Evolutionary conservation across 2,888 invertebrate species (phyloP).

Genomic region (Drosophila demipolita): DNA sequence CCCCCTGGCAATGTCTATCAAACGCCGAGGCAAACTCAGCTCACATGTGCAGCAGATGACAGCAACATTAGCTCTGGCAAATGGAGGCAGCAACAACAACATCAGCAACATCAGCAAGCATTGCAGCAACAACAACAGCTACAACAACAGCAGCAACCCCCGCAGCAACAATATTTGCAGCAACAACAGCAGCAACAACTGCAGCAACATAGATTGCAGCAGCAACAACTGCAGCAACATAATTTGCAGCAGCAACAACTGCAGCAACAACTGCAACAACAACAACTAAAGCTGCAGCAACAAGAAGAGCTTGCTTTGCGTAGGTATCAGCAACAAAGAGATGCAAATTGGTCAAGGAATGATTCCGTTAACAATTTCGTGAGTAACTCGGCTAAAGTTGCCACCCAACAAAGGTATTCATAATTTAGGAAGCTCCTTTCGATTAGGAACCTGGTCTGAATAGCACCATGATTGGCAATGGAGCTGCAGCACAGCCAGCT

Average conservation of each 20-base stretch:
- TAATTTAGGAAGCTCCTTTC: constrained; percentile 2
- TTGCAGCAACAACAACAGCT: constrained; percentile 21
- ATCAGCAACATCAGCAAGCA: constrained; percentile 1
- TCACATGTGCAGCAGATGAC: neutral
- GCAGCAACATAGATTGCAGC: constrained; percentile 22
- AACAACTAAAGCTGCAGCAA: neutral
- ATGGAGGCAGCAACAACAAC: constrained; percentile 16
- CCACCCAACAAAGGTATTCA: neutral
- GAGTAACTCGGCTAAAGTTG: constrained; percentile 18
- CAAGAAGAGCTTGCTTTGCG: neutral
- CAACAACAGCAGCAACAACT: constrained; percentile 14
- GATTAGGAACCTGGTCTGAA: constrained; percentile 50
- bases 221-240: neutral
- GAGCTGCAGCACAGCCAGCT: neutral
- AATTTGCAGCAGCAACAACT: constrained; percentile 13
- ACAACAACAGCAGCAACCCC: neutral
- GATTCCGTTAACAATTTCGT: constrained; percentile 32
- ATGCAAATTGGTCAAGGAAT: constrained; percentile 2
- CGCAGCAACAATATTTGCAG: neutral
- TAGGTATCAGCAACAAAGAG: neutral
- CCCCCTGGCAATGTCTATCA: neutral
- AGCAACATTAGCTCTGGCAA: constrained; percentile 23
- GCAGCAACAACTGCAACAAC: neutral
- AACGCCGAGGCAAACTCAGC: neutral
- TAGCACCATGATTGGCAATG: constrained; percentile 44